Percentiles rank a stretch among this genome's conserved stretches.
These are phyloP conservation scores for Heterochromis multidens DNA, from an alignment of 2,113 vertebrate species.

Conservation along the genomic window DNA sequence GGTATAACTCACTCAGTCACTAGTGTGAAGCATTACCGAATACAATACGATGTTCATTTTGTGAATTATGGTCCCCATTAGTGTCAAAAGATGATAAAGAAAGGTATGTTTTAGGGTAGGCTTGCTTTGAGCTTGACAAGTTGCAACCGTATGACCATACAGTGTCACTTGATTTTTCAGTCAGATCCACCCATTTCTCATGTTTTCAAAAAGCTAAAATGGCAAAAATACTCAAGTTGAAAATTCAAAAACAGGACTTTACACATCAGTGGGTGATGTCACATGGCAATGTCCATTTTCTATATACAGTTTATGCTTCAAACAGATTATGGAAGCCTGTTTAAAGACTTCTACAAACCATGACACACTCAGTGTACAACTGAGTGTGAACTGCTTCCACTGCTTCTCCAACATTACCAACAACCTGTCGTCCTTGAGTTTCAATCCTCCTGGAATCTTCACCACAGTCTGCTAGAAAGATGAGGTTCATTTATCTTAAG, in stretches of 20 bases:
- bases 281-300: neutral
- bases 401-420: neutral
- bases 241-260: neutral
- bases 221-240: neutral
- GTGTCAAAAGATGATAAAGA: accelerated
- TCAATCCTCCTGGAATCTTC: conserved; percentile 21
- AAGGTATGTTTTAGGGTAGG: too few species aligned
- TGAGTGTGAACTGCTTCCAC: neutral
- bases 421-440: conserved; percentile 35
- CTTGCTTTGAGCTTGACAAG: too few species aligned
- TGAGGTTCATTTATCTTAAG: conserved; percentile 64
- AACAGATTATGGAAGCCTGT: accelerated
- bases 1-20: accelerated
- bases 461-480: conserved; percentile 49
- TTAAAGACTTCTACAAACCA: neutral
- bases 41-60: accelerated
- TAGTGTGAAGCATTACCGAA: neutral
- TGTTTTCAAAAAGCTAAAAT: neutral
- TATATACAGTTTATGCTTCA: neutral
- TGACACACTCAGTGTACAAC: neutral
- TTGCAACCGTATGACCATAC: too few species aligned
- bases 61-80: neutral
- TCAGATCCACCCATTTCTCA: neutral
- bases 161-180: too few species aligned
- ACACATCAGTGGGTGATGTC: neutral